These are phyloP conservation scores for Euura saliciscinereae DNA, from an alignment of 1,140 invertebrate genomes.

Conservation along the genomic window DNA sequence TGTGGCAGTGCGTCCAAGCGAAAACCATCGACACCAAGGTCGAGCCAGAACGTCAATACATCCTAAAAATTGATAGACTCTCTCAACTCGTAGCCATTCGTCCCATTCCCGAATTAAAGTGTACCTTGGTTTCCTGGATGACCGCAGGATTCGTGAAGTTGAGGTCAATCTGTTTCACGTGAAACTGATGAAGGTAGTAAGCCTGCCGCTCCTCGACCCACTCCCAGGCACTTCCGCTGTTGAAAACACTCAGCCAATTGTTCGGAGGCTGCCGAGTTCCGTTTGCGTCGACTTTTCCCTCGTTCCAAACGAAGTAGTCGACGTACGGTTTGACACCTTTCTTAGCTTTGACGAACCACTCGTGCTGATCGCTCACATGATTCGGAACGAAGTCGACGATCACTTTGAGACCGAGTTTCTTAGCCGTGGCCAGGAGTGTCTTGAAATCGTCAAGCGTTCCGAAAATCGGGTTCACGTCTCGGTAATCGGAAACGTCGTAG, in stretches of 20 bases:
- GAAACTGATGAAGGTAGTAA: background rate
- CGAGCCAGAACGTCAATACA: too few species aligned
- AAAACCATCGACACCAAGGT: slow-evolving; percentile 57
- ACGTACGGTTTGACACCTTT: slow-evolving; percentile 52
- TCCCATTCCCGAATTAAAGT: slow-evolving; percentile 77
- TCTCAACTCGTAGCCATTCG: slow-evolving; percentile 61
- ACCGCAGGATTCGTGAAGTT: slow-evolving; percentile 53
- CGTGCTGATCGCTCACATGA: too few species aligned
- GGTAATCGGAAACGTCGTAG: slow-evolving; percentile 72
- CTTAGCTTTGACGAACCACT: too few species aligned
- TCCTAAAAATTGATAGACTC: too few species aligned
- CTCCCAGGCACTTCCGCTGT: too few species aligned
- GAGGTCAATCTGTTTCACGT: background rate
- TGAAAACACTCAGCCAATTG: background rate
- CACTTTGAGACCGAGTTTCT: too few species aligned
- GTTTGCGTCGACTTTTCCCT: slow-evolving; percentile 26
- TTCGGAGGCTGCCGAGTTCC: slow-evolving; percentile 18
- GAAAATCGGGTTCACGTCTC: slow-evolving; percentile 63
- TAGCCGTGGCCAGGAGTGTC: slow-evolving; percentile 45
- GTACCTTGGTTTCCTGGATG: slow-evolving; percentile 53
- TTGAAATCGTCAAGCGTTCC: slow-evolving; percentile 72
- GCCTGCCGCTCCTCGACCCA: too few species aligned
- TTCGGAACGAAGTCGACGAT: too few species aligned
- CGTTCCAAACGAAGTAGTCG: slow-evolving; percentile 73
- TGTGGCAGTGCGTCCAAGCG: slow-evolving; percentile 70